These are phyloP conservation scores for Pygocentrus nattereri DNA, from an alignment of 2,797 vertebrate genomes.

Conservation along the genomic window DNA sequence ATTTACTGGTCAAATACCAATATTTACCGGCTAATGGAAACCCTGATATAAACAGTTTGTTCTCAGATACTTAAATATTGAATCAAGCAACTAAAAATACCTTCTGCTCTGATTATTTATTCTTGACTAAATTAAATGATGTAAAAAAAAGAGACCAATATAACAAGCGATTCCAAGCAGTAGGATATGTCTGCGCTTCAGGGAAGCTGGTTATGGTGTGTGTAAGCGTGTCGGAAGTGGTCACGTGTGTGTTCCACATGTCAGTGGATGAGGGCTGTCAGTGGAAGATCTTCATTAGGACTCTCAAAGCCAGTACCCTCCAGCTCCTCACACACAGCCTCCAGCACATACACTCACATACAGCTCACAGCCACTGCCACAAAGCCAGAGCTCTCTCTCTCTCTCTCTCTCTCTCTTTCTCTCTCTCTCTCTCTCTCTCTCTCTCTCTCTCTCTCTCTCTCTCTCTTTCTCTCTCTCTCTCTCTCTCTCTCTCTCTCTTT, in stretches of 20 bases:
- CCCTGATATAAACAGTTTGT: no score
- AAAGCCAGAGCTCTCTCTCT: slow-evolving; percentile 38
- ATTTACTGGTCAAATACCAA: no score
- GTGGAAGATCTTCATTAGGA: slow-evolving; percentile 76
- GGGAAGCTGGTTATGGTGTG: background rate
- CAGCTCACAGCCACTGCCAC: slow-evolving; percentile 49
- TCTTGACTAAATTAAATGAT: no score
- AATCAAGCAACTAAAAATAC: no score
- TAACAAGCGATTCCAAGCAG: background rate
- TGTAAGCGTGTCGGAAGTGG: slow-evolving; percentile 34
- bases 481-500: slow-evolving; percentile 5
- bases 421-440: slow-evolving; percentile 48
- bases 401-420: slow-evolving; percentile 49
- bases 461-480: slow-evolving; percentile 49
- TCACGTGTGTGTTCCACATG: slow-evolving; percentile 64
- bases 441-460: slow-evolving; percentile 40
- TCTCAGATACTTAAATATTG: no score
- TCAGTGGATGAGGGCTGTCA: slow-evolving; percentile 65
- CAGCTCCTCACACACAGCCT: slow-evolving; percentile 71
- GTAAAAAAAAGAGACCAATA: no score
- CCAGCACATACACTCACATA: slow-evolving; percentile 56
- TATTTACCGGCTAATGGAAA: no score
- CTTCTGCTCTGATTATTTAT: no score
- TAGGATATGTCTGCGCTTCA: background rate
- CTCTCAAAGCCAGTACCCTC: slow-evolving; percentile 68